Conservation (phyloP, 2,113 vertebrate species). For the Chrysochloris asiatica region DNA sequence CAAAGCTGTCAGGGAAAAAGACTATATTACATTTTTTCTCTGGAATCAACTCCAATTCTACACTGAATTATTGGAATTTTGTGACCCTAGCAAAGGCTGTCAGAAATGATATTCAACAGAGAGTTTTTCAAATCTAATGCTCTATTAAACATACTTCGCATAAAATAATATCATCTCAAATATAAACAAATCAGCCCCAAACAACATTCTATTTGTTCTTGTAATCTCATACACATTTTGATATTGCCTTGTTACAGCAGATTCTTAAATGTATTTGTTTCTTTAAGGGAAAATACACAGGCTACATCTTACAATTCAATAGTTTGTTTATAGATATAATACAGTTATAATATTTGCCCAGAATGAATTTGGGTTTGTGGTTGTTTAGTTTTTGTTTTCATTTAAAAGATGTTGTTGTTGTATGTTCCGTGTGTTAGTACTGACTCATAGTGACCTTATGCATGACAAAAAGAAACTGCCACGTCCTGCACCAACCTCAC, state of each 20-base stretch:
- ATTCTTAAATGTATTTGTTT: slow-evolving; percentile 73
- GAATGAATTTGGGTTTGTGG: background rate
- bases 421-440: too few species aligned
- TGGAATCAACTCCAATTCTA: slow-evolving; percentile 90
- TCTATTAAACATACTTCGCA: slow-evolving; percentile 86
- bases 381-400: too few species aligned
- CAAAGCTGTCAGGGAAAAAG: slow-evolving; percentile 88
- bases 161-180: slow-evolving; percentile 87
- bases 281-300: slow-evolving; percentile 69
- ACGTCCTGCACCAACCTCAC: too few species aligned
- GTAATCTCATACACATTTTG: slow-evolving; percentile 78
- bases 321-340: slow-evolving; percentile 59
- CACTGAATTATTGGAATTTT: slow-evolving; percentile 92
- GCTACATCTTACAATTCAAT: slow-evolving; percentile 59
- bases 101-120: slow-evolving; percentile 89
- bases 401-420: too few species aligned
- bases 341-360: slow-evolving; percentile 41
- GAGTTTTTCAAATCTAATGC: slow-evolving; percentile 87
- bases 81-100: slow-evolving; percentile 91
- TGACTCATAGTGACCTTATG: too few species aligned
- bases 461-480: too few species aligned
- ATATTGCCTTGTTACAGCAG: slow-evolving; percentile 80
- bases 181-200: slow-evolving; percentile 84
- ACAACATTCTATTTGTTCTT: slow-evolving; percentile 83
- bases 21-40: slow-evolving; percentile 91